Evolutionary conservation across 2,888 invertebrate species (phyloP), one percentile per base, ranked within the genome.

Genomic region (Autographa pulchrina): DNA sequence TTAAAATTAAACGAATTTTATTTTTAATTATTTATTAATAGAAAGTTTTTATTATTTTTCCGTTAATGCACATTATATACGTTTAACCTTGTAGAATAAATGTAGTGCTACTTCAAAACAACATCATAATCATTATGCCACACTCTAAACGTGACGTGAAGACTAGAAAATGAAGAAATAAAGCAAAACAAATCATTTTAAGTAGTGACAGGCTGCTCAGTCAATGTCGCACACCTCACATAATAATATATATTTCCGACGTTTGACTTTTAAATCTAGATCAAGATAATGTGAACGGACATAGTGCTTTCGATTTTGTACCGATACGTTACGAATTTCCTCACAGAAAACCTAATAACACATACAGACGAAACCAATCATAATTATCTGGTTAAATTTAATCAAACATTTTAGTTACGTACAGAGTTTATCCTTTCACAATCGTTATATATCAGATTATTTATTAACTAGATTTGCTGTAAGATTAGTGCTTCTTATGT

Each of bases 211-310:
- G 65, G 58, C 58, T 48, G 11, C 32, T 63, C 20, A 61, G 68
- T 76, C 77, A 78, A 80, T 78, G 77, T 65, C 80, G 48, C 68
- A 72, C 25, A 25, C 16, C 62, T 79, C 65, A 67, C 9, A 72
- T 80, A 75, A 48, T 48, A 48, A 48, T n/a, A 48, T 66, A 68
- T 68, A 76, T 78, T 78, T 78, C 77, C 79, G 70, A 52, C 77
- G 68, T 66, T 63, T 78, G 77, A 78, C 80, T 78, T 78, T 80
- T 78, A 68, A 72, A 78, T 72, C 64, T 64, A 80, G 77, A 80
- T 72, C 77, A 80, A 68, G 65, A 80, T 76, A 72, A 71, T 63
- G 54, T 20, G 56, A 14, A 38, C 60, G 56, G 56, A 58, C 60
- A 78, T 70, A 65, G 32, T 66, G 61, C 64, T 70, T 77, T 75